A percentile compares a stretch with the other conserved stretches of the same genome.
Conservation (phyloP, 2,113 vertebrate species). For the Odontesthes bonariensis region DNA sequence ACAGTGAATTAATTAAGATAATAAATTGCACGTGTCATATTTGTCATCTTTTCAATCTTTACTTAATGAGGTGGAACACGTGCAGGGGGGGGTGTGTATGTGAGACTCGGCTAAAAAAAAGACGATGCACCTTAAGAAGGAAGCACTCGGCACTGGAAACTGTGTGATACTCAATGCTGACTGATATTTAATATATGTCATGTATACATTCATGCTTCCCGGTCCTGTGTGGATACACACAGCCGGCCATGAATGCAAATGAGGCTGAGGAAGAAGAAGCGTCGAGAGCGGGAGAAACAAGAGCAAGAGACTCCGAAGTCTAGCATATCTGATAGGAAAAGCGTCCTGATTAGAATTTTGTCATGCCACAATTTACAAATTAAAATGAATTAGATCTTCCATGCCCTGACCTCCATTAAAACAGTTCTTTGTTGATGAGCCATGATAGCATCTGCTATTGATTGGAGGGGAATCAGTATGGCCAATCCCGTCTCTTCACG, state of each 20-base stretch:
- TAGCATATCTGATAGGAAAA: slow-evolving; percentile 68
- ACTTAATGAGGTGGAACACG: slow-evolving; percentile 71
- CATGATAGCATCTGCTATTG: slow-evolving; percentile 76
- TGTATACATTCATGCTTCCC: slow-evolving; percentile 62
- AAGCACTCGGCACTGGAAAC: slow-evolving; percentile 23
- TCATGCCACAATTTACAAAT: slow-evolving; percentile 77
- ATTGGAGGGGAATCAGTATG: slow-evolving; percentile 69
- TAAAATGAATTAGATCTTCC: slow-evolving; percentile 78
- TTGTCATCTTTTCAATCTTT: slow-evolving; percentile 76
- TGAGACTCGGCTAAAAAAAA: slow-evolving; percentile 15
- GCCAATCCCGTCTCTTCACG: slow-evolving; percentile 52
- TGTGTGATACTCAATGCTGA: slow-evolving; percentile 26
- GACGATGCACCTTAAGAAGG: slow-evolving; percentile 31
- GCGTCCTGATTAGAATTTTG: slow-evolving; percentile 75
- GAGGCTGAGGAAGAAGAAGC: slow-evolving; percentile 21
- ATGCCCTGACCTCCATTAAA: slow-evolving; percentile 78
- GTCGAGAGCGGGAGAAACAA: slow-evolving; percentile 3
- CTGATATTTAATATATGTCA: slow-evolving; percentile 66
- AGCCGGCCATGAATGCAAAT: slow-evolving; percentile 56
- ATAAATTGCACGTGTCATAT: slow-evolving; percentile 72
- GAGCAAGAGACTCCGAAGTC: slow-evolving; percentile 51
- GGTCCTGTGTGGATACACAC: slow-evolving; percentile 55
- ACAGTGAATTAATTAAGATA: slow-evolving; percentile 77
- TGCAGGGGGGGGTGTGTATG: slow-evolving; percentile 15
- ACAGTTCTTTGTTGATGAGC: slow-evolving; percentile 78